phyloP scores from a whole-genome alignment of 2,888 invertebrate genomes.

The Andrena hattorfiana region DNA sequence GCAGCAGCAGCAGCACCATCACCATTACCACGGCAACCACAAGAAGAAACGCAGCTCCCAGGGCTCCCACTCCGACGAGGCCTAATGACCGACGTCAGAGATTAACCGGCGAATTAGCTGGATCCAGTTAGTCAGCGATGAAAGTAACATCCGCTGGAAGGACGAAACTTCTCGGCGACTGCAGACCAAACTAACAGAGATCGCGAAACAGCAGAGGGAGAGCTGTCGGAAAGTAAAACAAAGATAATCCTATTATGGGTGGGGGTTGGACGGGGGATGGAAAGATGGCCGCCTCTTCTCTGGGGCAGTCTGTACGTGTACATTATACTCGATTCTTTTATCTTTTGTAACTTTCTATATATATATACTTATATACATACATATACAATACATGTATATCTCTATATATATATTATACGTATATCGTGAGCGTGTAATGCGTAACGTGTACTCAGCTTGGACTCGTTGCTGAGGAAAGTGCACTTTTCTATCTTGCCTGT shows the following conservation, averaged over 20 bases:
- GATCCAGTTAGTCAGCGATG: slow-evolving; percentile 24
- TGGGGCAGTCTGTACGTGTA: slow-evolving; percentile 69
- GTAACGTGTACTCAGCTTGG: slow-evolving; percentile 58
- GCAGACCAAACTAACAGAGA: slow-evolving; percentile 38
- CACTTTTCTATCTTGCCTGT: slow-evolving; percentile 67
- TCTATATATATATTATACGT: slow-evolving; percentile 51
- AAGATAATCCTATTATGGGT: slow-evolving; percentile 24
- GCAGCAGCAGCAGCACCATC: slow-evolving; percentile 75
- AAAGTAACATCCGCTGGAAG: slow-evolving; percentile 34
- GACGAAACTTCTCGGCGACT: slow-evolving; percentile 12
- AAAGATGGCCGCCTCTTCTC: slow-evolving; percentile 20
- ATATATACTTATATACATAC: slow-evolving; percentile 53
- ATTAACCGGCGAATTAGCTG: slow-evolving; percentile 5
- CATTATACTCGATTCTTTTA: slow-evolving; percentile 77
- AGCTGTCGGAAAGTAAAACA: slow-evolving; percentile 36
- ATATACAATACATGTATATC: slow-evolving; percentile 20
- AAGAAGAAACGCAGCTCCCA: slow-evolving; percentile 83
- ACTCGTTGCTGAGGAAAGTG: slow-evolving; percentile 63
- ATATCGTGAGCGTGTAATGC: slow-evolving; percentile 54
- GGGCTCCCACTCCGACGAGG: slow-evolving; percentile 81
- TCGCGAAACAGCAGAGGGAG: neutral
- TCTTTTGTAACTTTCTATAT: slow-evolving; percentile 80
- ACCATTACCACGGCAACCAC: slow-evolving; percentile 79
- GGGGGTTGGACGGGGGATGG: neutral
- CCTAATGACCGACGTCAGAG: slow-evolving; percentile 71